Base-by-base conservation (phyloP, 2,797 vertebrate genomes). In the Neosalanx taihuensis region DNA sequence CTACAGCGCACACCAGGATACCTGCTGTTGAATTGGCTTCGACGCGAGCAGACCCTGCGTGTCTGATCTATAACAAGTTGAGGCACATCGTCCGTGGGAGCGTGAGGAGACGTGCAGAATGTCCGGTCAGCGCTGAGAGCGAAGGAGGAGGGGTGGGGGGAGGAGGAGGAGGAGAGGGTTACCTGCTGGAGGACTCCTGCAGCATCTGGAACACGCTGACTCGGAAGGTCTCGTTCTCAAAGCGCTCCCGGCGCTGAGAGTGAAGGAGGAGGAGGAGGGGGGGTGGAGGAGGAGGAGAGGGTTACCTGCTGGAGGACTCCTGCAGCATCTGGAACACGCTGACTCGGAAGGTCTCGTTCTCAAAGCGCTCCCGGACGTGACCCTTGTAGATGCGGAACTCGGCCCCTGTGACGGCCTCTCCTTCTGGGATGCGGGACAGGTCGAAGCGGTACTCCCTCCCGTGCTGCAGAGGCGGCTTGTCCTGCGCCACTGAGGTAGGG, bases 351-450 rank as follows among this genome's bases (percentile, higher is more conserved):
- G 96, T 99, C 76, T 98, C 89, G 0, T 99, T 99, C 82, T 96
- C 93, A 0, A 90, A 86, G 67, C 87, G 91, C 30, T 96, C 94
- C 4, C 86, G 92, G 77, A 95, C 81, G 71, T 93, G 95, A 75
- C 96, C 93, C 87, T 98, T 99, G 73, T 96, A 97, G 88, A 99
- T 94, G 61, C 96, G 93, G 83, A 99, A 96, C 77, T 99, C 98
- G 0, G 96, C 96, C 0, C 96, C 95, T 0, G 97, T 98, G 81
- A 99, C 92, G 0, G 92, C 92, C 76, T 98, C 97, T 49, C 96
- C 96, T 60, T 96, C 93, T 0, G 97, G 97, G 84, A 99, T 97
- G 78, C 94, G 94, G 51, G 96, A 96, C 13, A 99, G 92, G 77
- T 99, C 96, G 6, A 99, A 99, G 31, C 92, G 91, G 87, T 97